Evolutionary conservation across 2,113 vertebrate genomes (phyloP).

Genomic region (Oceanites oceanicus): DNA sequence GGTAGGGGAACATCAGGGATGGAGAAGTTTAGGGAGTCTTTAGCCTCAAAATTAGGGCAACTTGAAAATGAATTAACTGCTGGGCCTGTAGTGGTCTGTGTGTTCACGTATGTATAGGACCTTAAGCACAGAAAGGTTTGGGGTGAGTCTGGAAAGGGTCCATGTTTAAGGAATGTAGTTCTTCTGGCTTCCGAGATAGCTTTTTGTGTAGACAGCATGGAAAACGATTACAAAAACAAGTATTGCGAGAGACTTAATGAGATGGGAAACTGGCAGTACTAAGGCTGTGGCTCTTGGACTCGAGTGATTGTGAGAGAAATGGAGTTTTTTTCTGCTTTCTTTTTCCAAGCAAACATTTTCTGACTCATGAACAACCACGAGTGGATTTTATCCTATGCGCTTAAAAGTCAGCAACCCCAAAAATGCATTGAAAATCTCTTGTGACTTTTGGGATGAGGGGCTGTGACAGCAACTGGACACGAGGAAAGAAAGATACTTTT

Average conservation of each 20-base stretch:
- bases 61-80: neutral
- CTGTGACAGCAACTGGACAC: neutral
- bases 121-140: constrained; percentile 18
- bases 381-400: neutral
- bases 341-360: neutral
- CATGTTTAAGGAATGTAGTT: constrained; percentile 32
- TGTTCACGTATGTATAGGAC: neutral
- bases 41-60: neutral
- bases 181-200: constrained; percentile 19
- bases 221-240: constrained; percentile 57
- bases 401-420: neutral
- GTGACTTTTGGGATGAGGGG: neutral
- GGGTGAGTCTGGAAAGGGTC: constrained; percentile 43
- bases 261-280: constrained; percentile 10
- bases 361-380: neutral
- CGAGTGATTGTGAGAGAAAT: neutral
- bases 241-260: constrained; percentile 53
- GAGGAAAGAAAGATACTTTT: accelerated
- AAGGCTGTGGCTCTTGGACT: neutral
- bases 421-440: neutral
- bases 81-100: neutral
- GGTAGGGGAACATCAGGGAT: neutral
- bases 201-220: constrained; percentile 40
- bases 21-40: neutral
- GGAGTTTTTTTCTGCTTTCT: neutral